Evolutionary conservation across 2,113 vertebrate genomes (phyloP).

Genomic region (Stegastes partitus): DNA sequence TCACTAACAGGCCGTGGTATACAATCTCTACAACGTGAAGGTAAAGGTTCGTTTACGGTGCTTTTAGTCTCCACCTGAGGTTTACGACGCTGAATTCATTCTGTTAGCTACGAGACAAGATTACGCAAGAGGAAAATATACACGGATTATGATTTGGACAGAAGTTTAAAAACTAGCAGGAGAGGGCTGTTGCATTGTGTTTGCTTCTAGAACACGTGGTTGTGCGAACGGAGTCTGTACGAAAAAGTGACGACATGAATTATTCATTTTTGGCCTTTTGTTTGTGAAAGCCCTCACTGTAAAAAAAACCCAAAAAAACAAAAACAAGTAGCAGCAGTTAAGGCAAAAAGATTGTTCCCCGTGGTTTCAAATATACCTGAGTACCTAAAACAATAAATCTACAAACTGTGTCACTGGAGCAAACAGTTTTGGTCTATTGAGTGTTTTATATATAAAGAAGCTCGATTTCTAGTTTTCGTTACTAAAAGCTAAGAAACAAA

Average conservation of each 20-base stretch:
- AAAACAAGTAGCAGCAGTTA: conserved; percentile 71
- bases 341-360: conserved; percentile 77
- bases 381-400: conserved; percentile 63
- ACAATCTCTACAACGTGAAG: conserved; percentile 62
- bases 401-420: conserved; percentile 38
- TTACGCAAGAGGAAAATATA: conserved; percentile 13
- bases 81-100: conserved; percentile 46
- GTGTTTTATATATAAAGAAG: conserved; percentile 31
- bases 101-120: conserved; percentile 35
- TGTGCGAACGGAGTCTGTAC: conserved; percentile 2
- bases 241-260: conserved; percentile 32
- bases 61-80: conserved; percentile 53
- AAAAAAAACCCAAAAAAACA: conserved; percentile 51
- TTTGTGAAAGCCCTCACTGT: conserved; percentile 56
- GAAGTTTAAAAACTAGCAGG: conserved; percentile 25
- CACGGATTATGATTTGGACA: conserved; percentile 24
- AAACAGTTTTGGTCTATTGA: conserved; percentile 61
- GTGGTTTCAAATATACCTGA: conserved; percentile 78
- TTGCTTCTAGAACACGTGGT: conserved; percentile 17
- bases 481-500: conserved; percentile 42
- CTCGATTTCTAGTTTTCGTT: conserved; percentile 35
- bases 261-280: conserved; percentile 62
- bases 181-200: conserved; percentile 29
- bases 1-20: conserved; percentile 52
- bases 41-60: conserved; percentile 56